These are phyloP conservation scores for Carcina quercana DNA, from an alignment of 2,888 invertebrate genomes.

Conservation along the genomic window DNA sequence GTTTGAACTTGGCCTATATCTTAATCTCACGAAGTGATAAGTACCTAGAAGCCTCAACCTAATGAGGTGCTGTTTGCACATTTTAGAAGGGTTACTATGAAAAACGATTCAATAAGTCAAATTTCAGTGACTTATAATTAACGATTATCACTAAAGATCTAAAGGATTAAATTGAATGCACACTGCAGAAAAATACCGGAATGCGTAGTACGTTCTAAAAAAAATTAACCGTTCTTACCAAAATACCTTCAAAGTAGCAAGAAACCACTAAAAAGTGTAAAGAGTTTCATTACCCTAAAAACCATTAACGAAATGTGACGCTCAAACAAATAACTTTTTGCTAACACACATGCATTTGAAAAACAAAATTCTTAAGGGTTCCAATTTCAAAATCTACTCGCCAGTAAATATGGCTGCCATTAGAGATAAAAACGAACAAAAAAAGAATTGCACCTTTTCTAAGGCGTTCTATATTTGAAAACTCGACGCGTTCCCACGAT, in stretches of 20 bases:
- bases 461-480: conserved; percentile 68
- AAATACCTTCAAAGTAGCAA: conserved; percentile 1
- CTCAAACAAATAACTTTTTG: conserved; percentile 17
- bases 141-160: too few relatives aligned
- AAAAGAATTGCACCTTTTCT: conserved; percentile 70
- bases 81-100: too few relatives aligned
- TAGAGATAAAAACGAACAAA: conserved; percentile 60
- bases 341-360: conserved; percentile 15
- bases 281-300: conserved; percentile 16
- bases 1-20: too few relatives aligned
- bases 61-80: too few relatives aligned
- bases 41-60: too few relatives aligned
- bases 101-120: too few relatives aligned
- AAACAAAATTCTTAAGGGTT: conserved; percentile 36
- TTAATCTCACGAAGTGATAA: too few relatives aligned
- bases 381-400: conserved; percentile 54
- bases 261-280: conserved; percentile 13
- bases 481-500: conserved; percentile 71
- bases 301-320: conserved; percentile 14
- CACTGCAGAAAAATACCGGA: too few relatives aligned
- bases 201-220: too few relatives aligned
- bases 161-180: too few relatives aligned
- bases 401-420: conserved; percentile 43
- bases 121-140: too few relatives aligned
- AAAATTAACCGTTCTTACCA: too few relatives aligned